Percentiles rank a stretch among this genome's conserved stretches.
phyloP scores from a whole-genome alignment of 64 coral and sea anemone genomes.

The Cladopsammia gracilis region DNA sequence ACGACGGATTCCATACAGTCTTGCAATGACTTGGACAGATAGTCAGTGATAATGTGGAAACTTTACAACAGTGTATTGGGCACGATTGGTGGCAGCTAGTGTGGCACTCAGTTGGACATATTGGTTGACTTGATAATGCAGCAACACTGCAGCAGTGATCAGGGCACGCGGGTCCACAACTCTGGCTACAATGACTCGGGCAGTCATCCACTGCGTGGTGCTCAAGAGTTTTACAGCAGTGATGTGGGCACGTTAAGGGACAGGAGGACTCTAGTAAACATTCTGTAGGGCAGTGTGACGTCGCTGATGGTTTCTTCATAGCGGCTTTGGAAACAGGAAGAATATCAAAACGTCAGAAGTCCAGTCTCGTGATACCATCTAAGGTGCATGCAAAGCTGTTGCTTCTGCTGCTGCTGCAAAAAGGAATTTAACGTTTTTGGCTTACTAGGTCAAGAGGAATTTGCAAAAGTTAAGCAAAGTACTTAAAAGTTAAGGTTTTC shows the following conservation, averaged over 20 bases:
- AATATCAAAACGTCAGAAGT: slow-evolving; percentile 54
- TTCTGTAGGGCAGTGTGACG: not conserved
- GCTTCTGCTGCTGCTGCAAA: slow-evolving; percentile 6
- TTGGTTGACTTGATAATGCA: not conserved
- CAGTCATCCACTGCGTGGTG: not conserved
- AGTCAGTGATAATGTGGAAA: not conserved
- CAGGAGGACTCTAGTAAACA: not conserved
- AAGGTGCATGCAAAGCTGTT: slow-evolving; percentile 22
- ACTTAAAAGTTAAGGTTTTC: too few relatives aligned
- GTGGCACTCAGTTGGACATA: slow-evolving; percentile 24
- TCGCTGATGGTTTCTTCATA: not conserved
- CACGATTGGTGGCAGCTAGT: slow-evolving; percentile 23
- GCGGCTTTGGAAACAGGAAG: slow-evolving; percentile 48
- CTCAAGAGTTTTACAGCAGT: slow-evolving; percentile 2
- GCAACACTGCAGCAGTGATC: slow-evolving; percentile 49
- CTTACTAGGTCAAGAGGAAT: not conserved
- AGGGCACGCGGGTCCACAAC: slow-evolving; percentile 32
- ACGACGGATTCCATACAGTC: slow-evolving; percentile 30
- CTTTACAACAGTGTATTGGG: slow-evolving; percentile 59
- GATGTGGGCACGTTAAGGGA: not conserved
- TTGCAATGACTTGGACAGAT: slow-evolving; percentile 45
- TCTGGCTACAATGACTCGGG: slow-evolving; percentile 1
- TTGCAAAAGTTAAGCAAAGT: too few relatives aligned
- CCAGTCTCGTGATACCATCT: slow-evolving; percentile 38
- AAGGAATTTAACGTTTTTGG: slow-evolving; percentile 5